Evolutionary conservation across 2,888 invertebrate genomes (phyloP), one percentile per base, ranked within the genome.

Genomic region (Leptopterna dolabrata): DNA sequence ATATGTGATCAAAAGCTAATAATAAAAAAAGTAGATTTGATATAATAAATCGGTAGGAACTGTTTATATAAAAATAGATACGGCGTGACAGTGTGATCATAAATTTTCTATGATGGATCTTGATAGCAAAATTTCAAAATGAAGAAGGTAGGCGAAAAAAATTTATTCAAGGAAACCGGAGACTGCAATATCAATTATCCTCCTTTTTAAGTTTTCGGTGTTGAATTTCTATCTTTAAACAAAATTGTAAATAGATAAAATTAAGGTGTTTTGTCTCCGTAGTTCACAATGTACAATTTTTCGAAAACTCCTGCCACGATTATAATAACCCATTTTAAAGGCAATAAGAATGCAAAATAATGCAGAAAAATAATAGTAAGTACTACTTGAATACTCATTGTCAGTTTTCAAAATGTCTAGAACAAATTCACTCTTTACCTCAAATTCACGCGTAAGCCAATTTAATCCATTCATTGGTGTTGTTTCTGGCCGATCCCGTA

Each of bases 1-100:
- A 87, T 81, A 88, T 89, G 89, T 89, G 89, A 89, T 89, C 89
- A 88, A 89, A 87, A 76, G 47, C 71, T 87, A 87, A 87, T 70
- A 45, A 83, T 82, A 76, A 84, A 87, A n/a, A 71, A 78, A 85
- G 87, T 89, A 88, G 88, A 88, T 89, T 89, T 89, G 88, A 89
- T 88, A 89, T 80, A 81, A 71, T 88, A 87, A 87, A 70, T 88
- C 55, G 89, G 86, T 88, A 89, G 82, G 87, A 73, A 76, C 51
- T 86, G 87, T 88, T 51, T 82, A 55, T 82, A 87, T 82, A 86
- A 87, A 86, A 80, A 87, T 63, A 45, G 80, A 80, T 78, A 24
- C 81, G 63, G 76, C 85, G 73, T 82, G 78, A 45, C 76, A 76
- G 76, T 47, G 43, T 81, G 83, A 83, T 70, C 71, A 63, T 63